Conservation (phyloP, 2,888 invertebrate genomes). For the Magallana nippona region DNA sequence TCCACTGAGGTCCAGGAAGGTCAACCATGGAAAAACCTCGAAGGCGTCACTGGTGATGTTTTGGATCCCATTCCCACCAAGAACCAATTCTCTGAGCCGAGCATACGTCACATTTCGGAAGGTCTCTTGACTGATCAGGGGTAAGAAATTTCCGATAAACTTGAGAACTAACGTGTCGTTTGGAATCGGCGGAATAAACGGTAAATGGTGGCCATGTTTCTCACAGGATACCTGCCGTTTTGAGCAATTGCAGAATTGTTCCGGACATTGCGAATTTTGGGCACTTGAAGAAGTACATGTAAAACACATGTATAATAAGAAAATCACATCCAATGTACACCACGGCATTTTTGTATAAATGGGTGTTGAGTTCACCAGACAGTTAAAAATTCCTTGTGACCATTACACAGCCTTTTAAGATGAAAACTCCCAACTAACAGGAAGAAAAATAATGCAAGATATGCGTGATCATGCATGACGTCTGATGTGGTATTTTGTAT, state of each 20-base stretch:
- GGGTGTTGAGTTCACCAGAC: too few species aligned
- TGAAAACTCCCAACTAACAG: background rate
- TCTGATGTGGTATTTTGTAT: too few species aligned
- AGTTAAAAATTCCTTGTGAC: too few species aligned
- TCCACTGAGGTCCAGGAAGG: slow-evolving; percentile 32
- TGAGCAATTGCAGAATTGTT: background rate
- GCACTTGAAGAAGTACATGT: background rate
- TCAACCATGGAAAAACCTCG: background rate
- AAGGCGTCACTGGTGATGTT: slow-evolving; percentile 40
- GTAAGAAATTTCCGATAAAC: slow-evolving; percentile 34
- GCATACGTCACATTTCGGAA: slow-evolving; percentile 26
- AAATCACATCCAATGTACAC: background rate
- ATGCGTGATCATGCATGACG: too few species aligned
- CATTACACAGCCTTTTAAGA: too few species aligned
- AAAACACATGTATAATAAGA: background rate
- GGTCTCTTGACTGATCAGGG: slow-evolving; percentile 7
- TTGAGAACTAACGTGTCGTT: background rate
- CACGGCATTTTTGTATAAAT: background rate
- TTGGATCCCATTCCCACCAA: slow-evolving; percentile 28
- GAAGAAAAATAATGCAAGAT: background rate
- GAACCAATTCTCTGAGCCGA: slow-evolving; percentile 23
- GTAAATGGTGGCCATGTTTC: slow-evolving; percentile 2
- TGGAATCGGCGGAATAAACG: slow-evolving; percentile 30
- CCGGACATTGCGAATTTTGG: background rate
- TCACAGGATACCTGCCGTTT: background rate